A percentile compares a stretch with the other conserved stretches of the same genome.
phyloP scores from a whole-genome alignment of 2,113 vertebrate genomes.

The Labeo catla region DNA sequence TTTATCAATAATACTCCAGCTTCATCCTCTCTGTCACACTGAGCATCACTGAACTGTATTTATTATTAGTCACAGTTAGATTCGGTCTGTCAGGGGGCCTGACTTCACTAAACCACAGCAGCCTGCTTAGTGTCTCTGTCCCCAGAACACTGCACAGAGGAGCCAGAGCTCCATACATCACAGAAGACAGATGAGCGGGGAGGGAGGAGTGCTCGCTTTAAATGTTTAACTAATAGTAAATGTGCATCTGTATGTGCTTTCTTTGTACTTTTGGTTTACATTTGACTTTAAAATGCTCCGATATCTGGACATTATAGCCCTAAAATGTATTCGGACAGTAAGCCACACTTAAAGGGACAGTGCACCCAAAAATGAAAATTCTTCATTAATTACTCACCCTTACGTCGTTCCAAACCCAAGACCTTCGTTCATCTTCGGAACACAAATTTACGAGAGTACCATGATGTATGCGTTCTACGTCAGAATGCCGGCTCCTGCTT shows the following conservation, averaged over 20 bases:
- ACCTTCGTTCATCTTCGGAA: no score
- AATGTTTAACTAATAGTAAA: slow-evolving; percentile 8
- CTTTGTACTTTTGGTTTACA: background rate
- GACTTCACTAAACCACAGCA: slow-evolving; percentile 32
- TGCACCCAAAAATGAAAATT: background rate
- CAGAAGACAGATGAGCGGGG: slow-evolving; percentile 10
- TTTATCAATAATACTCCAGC: slow-evolving; percentile 55
- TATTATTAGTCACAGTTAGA: slow-evolving; percentile 66
- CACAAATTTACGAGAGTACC: no score
- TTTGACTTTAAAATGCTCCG: background rate
- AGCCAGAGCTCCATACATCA: slow-evolving; percentile 57
- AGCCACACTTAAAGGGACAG: background rate
- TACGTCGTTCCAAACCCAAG: background rate
- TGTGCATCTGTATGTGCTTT: background rate
- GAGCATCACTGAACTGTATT: slow-evolving; percentile 52
- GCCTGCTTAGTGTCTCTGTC: slow-evolving; percentile 66
- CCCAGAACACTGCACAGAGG: slow-evolving; percentile 52
- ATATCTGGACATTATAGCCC: background rate
- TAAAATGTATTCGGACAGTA: background rate
- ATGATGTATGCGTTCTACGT: no score
- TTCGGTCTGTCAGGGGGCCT: slow-evolving; percentile 54
- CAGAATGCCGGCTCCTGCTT: no score
- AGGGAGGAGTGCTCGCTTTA: slow-evolving; percentile 11
- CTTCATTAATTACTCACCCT: background rate
- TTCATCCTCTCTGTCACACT: slow-evolving; percentile 39